phyloP scores from a whole-genome alignment of 2,113 vertebrate genomes.

The Trachemys scripta region DNA sequence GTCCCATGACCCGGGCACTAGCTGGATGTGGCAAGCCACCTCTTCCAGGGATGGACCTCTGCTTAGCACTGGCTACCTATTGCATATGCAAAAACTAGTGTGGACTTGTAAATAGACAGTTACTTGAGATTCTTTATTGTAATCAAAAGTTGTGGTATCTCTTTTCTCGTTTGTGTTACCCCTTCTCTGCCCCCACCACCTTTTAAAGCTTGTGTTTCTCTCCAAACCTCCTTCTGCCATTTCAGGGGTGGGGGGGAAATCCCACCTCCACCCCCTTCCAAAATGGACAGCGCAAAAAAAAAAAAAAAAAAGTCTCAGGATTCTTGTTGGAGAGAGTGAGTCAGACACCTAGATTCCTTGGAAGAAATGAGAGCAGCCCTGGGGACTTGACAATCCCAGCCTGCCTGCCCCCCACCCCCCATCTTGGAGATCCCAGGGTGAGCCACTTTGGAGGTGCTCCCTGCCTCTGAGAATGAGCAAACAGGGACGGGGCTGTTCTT shows the following conservation, averaged over 20 bases:
- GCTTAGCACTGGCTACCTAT: conserved; percentile 46
- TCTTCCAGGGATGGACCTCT: background rate
- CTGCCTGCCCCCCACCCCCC: background rate
- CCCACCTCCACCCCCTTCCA: background rate
- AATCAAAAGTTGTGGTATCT: conserved; percentile 40
- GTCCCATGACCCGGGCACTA: background rate
- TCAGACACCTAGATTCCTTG: background rate
- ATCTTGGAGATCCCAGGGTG: background rate
- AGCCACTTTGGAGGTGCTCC: background rate
- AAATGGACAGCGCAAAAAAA: background rate
- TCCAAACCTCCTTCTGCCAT: conserved; percentile 8
- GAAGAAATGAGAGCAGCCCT: background rate
- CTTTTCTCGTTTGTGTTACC: background rate
- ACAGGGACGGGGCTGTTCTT: background rate
- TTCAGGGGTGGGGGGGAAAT: background rate
- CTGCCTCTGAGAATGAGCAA: background rate
- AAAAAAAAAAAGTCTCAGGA: conserved; percentile 57
- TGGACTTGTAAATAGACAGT: conserved; percentile 62
- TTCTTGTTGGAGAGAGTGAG: conserved; percentile 3
- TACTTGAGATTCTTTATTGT: conserved; percentile 45
- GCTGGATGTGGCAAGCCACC: background rate
- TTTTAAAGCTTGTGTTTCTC: background rate
- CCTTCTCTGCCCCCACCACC: background rate
- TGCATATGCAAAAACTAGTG: conserved; percentile 58
- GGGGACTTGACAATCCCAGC: background rate